Evolutionary conservation across 2,888 invertebrate genomes (phyloP), one percentile per base, ranked within the genome.

Genomic region (Coleophora flavipennella): DNA sequence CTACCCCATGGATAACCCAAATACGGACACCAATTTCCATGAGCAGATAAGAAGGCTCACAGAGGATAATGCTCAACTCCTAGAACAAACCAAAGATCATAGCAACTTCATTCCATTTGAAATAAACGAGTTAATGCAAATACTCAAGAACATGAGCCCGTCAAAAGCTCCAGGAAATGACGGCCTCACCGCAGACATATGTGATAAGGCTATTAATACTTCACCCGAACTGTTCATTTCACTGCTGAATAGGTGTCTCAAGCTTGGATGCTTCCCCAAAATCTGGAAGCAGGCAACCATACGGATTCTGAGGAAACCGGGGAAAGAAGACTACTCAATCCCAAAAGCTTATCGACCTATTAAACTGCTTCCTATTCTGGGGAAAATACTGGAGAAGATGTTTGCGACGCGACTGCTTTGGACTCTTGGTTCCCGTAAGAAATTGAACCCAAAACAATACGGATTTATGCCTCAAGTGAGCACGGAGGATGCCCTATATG

Each of bases 401-500:
- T 13, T 46, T 1, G 27, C 36, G 1, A 38, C 13, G 8, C 35
- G 48, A n/a, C 28, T 48, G 3, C 31, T 32, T 1, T 44, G 38
- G 38, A 39, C 41, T 3, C 25, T 48, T 1, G 33, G 35, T 4
- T 25, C 35, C 8, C 11, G 25, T 9, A 35, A 13, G 8, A 25
- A 31, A 8, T 13, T 48, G 1, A 40, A 31, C 32, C n/a, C 31
- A 1, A 31, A 36, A 11, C 50, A 50, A 33, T 48, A 43, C 25
- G 50, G 48, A 2, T 48, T 48, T n/a, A 42, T 40, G 33, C 46
- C 46, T 0, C 49, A 46, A n/a, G 26, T 13, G 6, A 28, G 42
- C 13, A 46, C 49, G 9, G 45, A 46, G 27, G 45, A 45, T 36
- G 33, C 45, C 8, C 44, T 48, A 11, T 41, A 41, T 35, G 40